Percentiles rank a stretch among this genome's conserved stretches.
Conservation (phyloP, 2,113 vertebrate species). For the Notechis scutatus region DNA sequence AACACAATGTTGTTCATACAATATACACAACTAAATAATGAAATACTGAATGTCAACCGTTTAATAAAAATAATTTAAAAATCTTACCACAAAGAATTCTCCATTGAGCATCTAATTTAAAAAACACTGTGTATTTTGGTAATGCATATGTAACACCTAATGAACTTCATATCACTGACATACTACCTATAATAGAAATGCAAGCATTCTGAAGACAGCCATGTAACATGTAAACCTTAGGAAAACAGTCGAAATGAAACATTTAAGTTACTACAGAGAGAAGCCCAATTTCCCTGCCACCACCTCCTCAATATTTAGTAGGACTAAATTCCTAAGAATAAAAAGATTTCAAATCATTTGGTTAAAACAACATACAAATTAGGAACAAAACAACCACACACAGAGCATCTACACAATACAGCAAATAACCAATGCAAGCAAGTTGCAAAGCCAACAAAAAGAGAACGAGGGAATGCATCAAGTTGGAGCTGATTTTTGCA, state of each 20-base stretch:
- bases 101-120: slow-evolving; percentile 1
- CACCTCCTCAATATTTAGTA: slow-evolving; percentile 26
- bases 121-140: slow-evolving; percentile 34
- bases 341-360: slow-evolving; percentile 42
- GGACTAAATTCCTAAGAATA: slow-evolving; percentile 17
- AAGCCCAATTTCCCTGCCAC: slow-evolving; percentile 24
- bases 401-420: slow-evolving; percentile 47
- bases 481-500: slow-evolving; percentile 67
- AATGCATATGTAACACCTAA: slow-evolving; percentile 22
- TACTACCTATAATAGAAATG: slow-evolving; percentile 41
- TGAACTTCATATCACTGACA: slow-evolving; percentile 45
- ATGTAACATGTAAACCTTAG: slow-evolving; percentile 42
- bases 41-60: not conserved
- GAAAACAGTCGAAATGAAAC: not conserved
- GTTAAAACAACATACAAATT: slow-evolving; percentile 26
- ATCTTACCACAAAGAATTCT: slow-evolving; percentile 22
- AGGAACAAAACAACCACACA: slow-evolving; percentile 43
- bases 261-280: slow-evolving; percentile 47
- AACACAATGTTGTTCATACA: not conserved
- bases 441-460: slow-evolving; percentile 62
- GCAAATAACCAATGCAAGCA: slow-evolving; percentile 59
- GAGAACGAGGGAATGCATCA: slow-evolving; percentile 51
- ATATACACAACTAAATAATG: not conserved
- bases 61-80: slow-evolving; percentile 4
- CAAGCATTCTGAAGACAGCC: slow-evolving; percentile 21